phyloP scores from a whole-genome alignment of 2,113 vertebrate species.

The Lanius ludovicianus region DNA sequence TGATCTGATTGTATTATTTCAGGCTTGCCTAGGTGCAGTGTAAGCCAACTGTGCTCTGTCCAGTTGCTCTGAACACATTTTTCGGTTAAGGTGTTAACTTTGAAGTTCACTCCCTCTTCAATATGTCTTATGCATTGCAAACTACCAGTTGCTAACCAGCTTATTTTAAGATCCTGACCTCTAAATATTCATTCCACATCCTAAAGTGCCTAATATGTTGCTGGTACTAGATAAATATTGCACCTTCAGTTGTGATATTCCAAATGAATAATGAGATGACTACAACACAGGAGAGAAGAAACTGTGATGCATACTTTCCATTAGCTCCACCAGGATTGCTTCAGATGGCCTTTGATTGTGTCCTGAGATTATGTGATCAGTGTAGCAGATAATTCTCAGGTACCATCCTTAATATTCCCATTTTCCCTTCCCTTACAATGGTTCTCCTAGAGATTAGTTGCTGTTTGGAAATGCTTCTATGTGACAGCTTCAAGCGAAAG shows the following conservation, averaged over 20 bases:
- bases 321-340: background rate
- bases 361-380: background rate
- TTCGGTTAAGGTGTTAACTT: background rate
- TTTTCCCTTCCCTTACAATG: background rate
- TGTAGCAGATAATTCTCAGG: background rate
- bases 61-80: background rate
- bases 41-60: background rate
- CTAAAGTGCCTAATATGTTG: background rate
- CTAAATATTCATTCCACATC: background rate
- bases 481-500: background rate
- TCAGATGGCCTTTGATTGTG: background rate
- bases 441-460: background rate
- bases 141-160: background rate
- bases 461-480: background rate
- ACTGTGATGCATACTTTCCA: background rate
- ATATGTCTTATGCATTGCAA: background rate
- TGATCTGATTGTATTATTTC: background rate
- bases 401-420: background rate
- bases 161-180: background rate
- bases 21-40: background rate
- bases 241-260: background rate
- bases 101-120: background rate
- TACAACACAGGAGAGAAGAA: background rate
- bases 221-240: background rate
- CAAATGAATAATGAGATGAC: constrained; percentile 7